phyloP scores from a whole-genome alignment of 92 coral and sea anemone genomes.

The Heteractis magnifica region DNA sequence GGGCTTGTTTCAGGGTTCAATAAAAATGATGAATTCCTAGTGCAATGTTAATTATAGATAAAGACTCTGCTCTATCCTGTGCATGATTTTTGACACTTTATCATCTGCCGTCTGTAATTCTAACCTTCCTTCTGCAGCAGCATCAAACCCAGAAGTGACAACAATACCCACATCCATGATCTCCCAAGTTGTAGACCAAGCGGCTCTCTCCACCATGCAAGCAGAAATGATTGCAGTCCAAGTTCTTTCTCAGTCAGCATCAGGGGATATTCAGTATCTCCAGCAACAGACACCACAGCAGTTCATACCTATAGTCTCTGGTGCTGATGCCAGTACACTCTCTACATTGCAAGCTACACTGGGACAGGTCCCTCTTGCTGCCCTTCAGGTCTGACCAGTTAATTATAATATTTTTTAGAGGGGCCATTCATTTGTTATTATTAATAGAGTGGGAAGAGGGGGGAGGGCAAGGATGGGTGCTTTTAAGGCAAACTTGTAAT shows the following conservation, averaged over 20 bases:
- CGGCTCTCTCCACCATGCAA: conserved; percentile 94
- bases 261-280: conserved; percentile 93
- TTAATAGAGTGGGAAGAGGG: no score
- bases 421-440: no score
- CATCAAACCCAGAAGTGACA: conserved; percentile 67
- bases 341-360: conserved; percentile 85
- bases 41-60: no score
- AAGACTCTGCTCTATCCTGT: no score
- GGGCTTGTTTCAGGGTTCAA: no score
- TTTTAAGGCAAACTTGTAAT: no score
- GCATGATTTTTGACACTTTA: no score
- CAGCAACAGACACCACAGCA: conserved; percentile 88
- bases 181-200: conserved; percentile 92
- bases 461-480: no score
- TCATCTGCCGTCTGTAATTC: no score
- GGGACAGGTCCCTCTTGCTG: conserved; percentile 84
- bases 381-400: conserved; percentile 61
- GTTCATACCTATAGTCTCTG: conserved; percentile 81
- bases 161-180: conserved; percentile 78
- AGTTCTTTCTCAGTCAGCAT: conserved; percentile 97
- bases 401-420: background rate
- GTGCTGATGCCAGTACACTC: conserved; percentile 68
- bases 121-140: conserved; percentile 1
- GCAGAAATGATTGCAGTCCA: conserved; percentile 99
- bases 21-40: no score